Evolutionary conservation across 2,888 invertebrate species (phyloP).

Genomic region (Clistopyga incitator): DNA sequence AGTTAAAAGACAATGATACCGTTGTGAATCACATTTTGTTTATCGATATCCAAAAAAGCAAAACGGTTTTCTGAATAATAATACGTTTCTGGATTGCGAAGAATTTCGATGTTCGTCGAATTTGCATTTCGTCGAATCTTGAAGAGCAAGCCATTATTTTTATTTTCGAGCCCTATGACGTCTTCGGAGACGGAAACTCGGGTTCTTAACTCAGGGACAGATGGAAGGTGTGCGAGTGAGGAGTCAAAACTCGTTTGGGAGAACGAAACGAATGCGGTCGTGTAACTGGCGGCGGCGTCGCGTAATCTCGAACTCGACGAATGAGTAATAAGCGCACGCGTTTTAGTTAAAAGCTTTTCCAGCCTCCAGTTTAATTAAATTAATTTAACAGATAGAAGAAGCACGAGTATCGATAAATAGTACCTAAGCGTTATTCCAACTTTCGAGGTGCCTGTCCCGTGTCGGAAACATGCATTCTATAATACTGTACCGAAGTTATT

Average conservation of each 20-base stretch:
- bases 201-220: not conserved
- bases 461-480: not conserved
- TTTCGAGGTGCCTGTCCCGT: not conserved
- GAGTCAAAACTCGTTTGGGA: constrained; percentile 23
- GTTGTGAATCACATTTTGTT: not conserved
- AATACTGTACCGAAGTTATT: not conserved
- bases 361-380: constrained; percentile 22
- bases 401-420: constrained; percentile 67
- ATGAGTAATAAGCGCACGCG: not conserved
- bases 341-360: not conserved
- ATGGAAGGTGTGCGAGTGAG: not conserved
- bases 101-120: not conserved
- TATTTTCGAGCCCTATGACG: not conserved
- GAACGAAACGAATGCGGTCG: constrained; percentile 12
- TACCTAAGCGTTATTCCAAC: constrained; percentile 49
- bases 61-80: not conserved
- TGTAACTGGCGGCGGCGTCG: not conserved
- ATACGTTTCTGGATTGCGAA: not conserved
- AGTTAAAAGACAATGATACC: too few relatives aligned
- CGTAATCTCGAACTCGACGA: constrained; percentile 1
- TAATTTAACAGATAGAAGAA: constrained; percentile 55
- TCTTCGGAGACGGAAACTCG: not conserved
- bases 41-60: not conserved
- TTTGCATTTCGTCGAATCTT: not conserved
- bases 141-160: constrained; percentile 1